Evolutionary conservation across 2,797 vertebrate species (phyloP), one percentile per base, ranked within the genome.

Genomic region (Scomberomorus guttatus): DNA sequence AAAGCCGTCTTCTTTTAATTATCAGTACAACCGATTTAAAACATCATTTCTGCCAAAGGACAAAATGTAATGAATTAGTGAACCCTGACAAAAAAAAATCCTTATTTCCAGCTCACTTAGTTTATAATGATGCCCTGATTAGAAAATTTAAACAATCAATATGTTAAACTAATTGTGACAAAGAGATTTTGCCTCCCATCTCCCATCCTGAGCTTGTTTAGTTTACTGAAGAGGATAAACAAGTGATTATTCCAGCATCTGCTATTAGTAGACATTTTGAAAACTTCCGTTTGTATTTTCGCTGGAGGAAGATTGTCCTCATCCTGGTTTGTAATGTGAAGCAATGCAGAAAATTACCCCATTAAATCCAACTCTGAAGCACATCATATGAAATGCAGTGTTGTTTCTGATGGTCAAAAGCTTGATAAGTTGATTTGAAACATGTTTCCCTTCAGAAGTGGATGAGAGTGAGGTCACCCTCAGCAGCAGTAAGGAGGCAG

Each of bases 181-280:
- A 42, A 64, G 65, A 73, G 55, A 59, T 80, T 81, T 78, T 68
- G 50, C 61, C 42, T 83, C 66, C 75, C 29, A 55, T 62, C 32
- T 56, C 32, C 72, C 75, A 71, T 63, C 46, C 55, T 34, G 66
- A 75, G 78, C 63, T 68, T 64, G 74, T 82, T 83, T 74, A 66
- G 52, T 84, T 82, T 85, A 50, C 67, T 77, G 64, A 67, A 71
- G 78, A 77, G 61, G 71, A 79, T 83, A 77, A 87, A 88, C 76
- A 87, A 84, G 84, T 65, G 81, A 87, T 90, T 88, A 86, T 85
- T 87, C 77, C 65, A 72, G 84, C 83, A 86, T 87, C 85, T 89
- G 87, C 74, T 75, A 15, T 68, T 63, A 50, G 65, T 42, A 44
- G 62, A 56, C 51, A 67, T 62, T 82, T 81, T 69, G 72, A 87